phyloP scores from a whole-genome alignment of 2,797 vertebrate genomes.

The Hippoglossus hippoglossus region DNA sequence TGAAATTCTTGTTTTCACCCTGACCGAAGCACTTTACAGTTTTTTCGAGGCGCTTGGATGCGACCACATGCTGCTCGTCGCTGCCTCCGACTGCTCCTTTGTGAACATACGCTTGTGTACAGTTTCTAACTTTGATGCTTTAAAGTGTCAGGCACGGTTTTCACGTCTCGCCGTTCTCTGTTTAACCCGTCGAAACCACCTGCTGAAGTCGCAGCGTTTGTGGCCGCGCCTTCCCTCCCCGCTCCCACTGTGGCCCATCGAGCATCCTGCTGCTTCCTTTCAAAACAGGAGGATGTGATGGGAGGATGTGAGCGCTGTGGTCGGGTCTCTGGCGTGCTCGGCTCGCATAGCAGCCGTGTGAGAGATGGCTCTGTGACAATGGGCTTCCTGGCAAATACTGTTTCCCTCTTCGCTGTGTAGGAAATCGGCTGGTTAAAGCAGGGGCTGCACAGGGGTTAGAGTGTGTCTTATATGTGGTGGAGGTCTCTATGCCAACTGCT shows the following conservation, averaged over 20 bases:
- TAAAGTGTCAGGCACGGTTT: neutral
- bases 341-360: slow-evolving; percentile 38
- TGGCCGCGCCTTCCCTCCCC: neutral
- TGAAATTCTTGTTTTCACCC: slow-evolving; percentile 34
- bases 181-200: slow-evolving; percentile 48
- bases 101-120: neutral
- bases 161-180: neutral
- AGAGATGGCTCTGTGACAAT: slow-evolving; percentile 63
- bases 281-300: slow-evolving; percentile 70
- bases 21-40: slow-evolving; percentile 24
- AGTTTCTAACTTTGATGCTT: slow-evolving; percentile 4
- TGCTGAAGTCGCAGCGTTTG: slow-evolving; percentile 6
- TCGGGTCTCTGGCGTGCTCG: slow-evolving; percentile 52
- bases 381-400: slow-evolving; percentile 56
- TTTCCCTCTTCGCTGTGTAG: slow-evolving; percentile 18
- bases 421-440: slow-evolving; percentile 45
- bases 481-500: slow-evolving; percentile 67
- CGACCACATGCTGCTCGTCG: neutral
- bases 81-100: neutral
- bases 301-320: slow-evolving; percentile 62
- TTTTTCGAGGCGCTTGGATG: neutral
- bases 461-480: slow-evolving; percentile 17
- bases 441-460: slow-evolving; percentile 14
- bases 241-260: slow-evolving; percentile 21
- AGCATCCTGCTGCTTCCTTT: slow-evolving; percentile 68